Percentiles rank a stretch among this genome's conserved stretches.
Evolutionary conservation across 2,888 invertebrate genomes (phyloP).

Genomic region (Neocrepidodera transversa): DNA sequence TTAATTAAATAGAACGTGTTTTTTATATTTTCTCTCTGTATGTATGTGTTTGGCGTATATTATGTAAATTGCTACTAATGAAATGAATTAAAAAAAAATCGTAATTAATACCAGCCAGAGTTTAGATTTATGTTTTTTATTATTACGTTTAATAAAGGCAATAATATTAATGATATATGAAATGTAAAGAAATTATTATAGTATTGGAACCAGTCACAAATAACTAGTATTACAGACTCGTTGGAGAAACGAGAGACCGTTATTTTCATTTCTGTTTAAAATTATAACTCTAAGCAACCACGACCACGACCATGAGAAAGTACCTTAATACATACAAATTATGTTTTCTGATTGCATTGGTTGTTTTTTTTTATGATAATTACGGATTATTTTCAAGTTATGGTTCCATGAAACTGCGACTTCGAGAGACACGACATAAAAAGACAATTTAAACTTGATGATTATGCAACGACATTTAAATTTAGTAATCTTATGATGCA

Average conservation of each 20-base stretch:
- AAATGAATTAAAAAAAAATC: slow-evolving; percentile 23
- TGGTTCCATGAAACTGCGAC: slow-evolving; percentile 9
- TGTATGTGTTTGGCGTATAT: slow-evolving; percentile 28
- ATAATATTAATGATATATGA: neutral
- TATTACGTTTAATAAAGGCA: too few species aligned
- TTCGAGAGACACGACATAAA: neutral
- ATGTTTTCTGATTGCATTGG: slow-evolving; percentile 9
- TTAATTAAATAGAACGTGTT: slow-evolving; percentile 57
- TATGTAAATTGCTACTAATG: slow-evolving; percentile 27
- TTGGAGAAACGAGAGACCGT: slow-evolving; percentile 10
- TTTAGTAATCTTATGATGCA: too few species aligned
- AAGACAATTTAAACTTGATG: neutral
- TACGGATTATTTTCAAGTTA: slow-evolving; percentile 7
- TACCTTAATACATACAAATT: slow-evolving; percentile 13
- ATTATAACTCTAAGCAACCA: slow-evolving; percentile 16
- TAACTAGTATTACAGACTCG: slow-evolving; percentile 4
- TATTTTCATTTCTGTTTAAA: slow-evolving; percentile 14
- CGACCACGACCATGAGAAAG: slow-evolving; percentile 21
- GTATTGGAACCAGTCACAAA: neutral
- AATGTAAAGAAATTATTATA: neutral
- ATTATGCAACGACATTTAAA: too few species aligned
- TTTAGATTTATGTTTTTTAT: neutral
- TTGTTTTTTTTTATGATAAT: slow-evolving; percentile 11
- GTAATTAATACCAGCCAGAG: slow-evolving; percentile 6
- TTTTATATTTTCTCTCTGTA: slow-evolving; percentile 52